These are phyloP conservation scores for Drosophila arizonae DNA, from an alignment of 1,140 invertebrate genomes.

Conservation along the genomic window DNA sequence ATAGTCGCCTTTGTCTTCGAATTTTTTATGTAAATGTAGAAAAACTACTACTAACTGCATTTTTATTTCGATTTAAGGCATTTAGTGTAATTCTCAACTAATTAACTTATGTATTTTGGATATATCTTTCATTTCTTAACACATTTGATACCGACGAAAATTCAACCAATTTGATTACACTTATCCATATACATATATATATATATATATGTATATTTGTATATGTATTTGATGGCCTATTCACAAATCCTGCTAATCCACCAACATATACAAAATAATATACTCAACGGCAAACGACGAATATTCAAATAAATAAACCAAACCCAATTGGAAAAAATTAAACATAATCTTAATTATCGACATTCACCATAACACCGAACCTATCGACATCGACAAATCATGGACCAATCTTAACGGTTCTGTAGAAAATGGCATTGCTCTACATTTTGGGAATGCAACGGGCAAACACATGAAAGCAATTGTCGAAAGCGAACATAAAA, in stretches of 20 bases:
- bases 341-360: constrained; percentile 38
- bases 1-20: constrained; percentile 52
- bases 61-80: constrained; percentile 32
- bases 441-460: constrained; percentile 29
- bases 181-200: constrained; percentile 35
- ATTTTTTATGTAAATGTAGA: constrained; percentile 36
- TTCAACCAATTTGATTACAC: constrained; percentile 35
- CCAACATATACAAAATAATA: constrained; percentile 14
- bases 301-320: constrained; percentile 8
- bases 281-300: constrained; percentile 29
- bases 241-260: constrained; percentile 43
- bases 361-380: constrained; percentile 38
- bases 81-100: constrained; percentile 30
- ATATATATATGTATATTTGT: constrained; percentile 22
- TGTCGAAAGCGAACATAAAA: constrained; percentile 75
- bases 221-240: constrained; percentile 47
- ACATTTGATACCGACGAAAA: constrained; percentile 27
- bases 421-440: constrained; percentile 51
- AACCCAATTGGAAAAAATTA: constrained; percentile 41
- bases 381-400: constrained; percentile 22
- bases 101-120: constrained; percentile 52
- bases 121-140: constrained; percentile 60
- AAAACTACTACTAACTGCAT: constrained; percentile 43
- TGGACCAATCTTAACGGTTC: constrained; percentile 9
- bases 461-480: constrained; percentile 77